Percentiles rank a stretch among this genome's conserved stretches.
phyloP scores from a whole-genome alignment of 2,113 vertebrate genomes.

The Grammomys surdaster region DNA sequence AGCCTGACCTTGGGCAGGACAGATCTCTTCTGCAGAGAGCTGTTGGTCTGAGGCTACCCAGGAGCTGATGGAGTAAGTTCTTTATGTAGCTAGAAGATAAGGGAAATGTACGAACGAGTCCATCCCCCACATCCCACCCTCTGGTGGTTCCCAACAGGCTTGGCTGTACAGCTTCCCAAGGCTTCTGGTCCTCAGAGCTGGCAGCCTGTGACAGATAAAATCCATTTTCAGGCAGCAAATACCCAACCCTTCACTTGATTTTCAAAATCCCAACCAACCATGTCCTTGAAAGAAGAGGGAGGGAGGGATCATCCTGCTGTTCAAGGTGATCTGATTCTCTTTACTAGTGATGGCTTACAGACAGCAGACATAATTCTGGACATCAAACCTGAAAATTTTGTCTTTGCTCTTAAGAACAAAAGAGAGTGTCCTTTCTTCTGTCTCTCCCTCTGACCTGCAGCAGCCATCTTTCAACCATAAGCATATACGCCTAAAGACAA shows the following conservation, averaged over 20 bases:
- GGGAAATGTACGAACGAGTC: background rate
- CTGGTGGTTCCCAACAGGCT: background rate
- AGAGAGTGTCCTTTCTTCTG: background rate
- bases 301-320: background rate
- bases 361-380: background rate
- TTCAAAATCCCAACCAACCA: background rate
- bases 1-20: background rate
- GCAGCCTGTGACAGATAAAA: background rate
- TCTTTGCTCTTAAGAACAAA: conserved; percentile 2
- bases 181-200: background rate
- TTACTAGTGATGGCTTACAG: background rate
- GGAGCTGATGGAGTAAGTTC: background rate
- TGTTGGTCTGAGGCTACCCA: background rate
- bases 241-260: background rate
- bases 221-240: background rate
- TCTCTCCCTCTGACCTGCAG: conserved; percentile 5
- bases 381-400: background rate
- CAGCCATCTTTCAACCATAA: conserved; percentile 2
- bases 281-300: background rate
- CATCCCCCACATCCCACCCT: background rate
- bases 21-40: background rate
- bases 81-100: background rate
- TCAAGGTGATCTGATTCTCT: background rate
- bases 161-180: background rate
- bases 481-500: conserved; percentile 5